Evolutionary conservation across 1,140 invertebrate species (phyloP).

Genomic region (Penaeus vannamei): DNA sequence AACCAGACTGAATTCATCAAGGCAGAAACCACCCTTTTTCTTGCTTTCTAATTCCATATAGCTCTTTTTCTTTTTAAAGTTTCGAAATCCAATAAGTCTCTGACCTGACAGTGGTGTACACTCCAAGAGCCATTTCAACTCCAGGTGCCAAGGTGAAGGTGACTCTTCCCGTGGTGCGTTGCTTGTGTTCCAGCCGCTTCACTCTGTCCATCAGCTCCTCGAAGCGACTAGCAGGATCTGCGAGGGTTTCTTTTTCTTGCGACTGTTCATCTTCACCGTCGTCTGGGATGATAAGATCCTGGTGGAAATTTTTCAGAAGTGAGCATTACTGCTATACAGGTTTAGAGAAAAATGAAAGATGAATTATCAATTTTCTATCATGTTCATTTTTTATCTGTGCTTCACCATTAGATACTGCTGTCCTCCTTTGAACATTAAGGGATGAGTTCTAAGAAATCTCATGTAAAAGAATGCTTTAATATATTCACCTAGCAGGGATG

Average conservation of each 20-base stretch:
- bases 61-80: too few relatives aligned
- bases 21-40: background rate
- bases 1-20: background rate
- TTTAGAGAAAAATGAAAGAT: too few relatives aligned
- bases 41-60: too few relatives aligned
- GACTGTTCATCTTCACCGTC: slow-evolving; percentile 31
- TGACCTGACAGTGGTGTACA: slow-evolving; percentile 71
- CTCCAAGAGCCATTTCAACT: slow-evolving; percentile 72
- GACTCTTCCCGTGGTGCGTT: slow-evolving; percentile 71
- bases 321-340: background rate
- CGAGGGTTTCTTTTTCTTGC: slow-evolving; percentile 63
- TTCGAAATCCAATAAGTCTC: too few relatives aligned
- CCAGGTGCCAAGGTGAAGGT: slow-evolving; percentile 72
- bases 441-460: too few relatives aligned
- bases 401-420: too few relatives aligned
- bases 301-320: background rate
- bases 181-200: slow-evolving; percentile 73
- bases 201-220: slow-evolving; percentile 73
- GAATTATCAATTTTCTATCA: too few relatives aligned
- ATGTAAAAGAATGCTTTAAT: too few relatives aligned
- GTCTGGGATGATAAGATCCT: slow-evolving; percentile 49
- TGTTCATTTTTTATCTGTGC: too few relatives aligned
- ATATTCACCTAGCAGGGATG: too few relatives aligned
- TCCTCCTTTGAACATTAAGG: too few relatives aligned
- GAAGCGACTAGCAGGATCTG: slow-evolving; percentile 70